Evolutionary conservation across 30 jellyfish, hydroid and myxozoan genomes (phyloP), one percentile per base, ranked within the genome.

Genomic region (Aurelia coerulea): DNA sequence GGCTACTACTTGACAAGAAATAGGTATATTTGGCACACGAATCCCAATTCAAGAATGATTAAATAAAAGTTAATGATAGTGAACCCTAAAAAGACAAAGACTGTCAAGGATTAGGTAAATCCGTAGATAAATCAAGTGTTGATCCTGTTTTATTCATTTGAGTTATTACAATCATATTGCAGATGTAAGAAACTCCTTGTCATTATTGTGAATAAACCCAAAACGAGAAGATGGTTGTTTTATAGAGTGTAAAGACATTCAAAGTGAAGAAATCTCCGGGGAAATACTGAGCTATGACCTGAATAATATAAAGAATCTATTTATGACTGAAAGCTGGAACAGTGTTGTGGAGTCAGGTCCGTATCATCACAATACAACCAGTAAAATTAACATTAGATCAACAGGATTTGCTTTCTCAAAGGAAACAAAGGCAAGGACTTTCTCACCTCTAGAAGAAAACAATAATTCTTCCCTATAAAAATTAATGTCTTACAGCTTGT

Each of bases 161-260:
- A 64, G 74, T 64, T 64, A 64, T 64, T 64, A 64, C 32, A 64
- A 64, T 64, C 74, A 64, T 64, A 64, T 64, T 64, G 74, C 74
- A 64, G 74, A 64, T 64, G 34, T 64, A 64, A 64, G 74, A 35
- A 64, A 64, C 34, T 64, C 34, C 41, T 64, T 64, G 68, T 64
- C 74, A 64, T 64, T 64, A 32, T 64, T 64, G 74, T 51, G 74
- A 64, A 64, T 64, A 64, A 34, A 64, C 74, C 10, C 32, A 5
- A 10, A 64, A 17, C 74, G 15, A 41, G 74, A 64, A 64, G 74
- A 64, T 64, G 74, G 74, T 64, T 64, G 74, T 64, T 34, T 64
- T 34, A 64, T 64, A 64, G 74, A 64, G 15, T 17, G 74, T 41
- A 64, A 10, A 64, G 35, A 64, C 15, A 64, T 64, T 34, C 10